phyloP scores from a whole-genome alignment of 2,888 invertebrate genomes.

The Sipha maydis region DNA sequence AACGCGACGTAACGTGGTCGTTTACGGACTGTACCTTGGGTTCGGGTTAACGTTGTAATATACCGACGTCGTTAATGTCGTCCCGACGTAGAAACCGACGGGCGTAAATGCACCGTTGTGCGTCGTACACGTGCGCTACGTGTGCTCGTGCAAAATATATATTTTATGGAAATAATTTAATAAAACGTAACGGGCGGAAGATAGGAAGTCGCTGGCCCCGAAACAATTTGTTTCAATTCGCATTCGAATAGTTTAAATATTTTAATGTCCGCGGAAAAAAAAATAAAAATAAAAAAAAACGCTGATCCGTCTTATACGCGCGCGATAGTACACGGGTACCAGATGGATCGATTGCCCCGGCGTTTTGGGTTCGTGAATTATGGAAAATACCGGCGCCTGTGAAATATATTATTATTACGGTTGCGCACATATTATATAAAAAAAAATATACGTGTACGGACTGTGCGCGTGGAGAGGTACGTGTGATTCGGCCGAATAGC shows the following conservation, averaged over 20 bases:
- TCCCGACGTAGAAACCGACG: slow-evolving; percentile 25
- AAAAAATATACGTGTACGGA: too few relatives aligned
- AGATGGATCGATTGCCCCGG: background rate
- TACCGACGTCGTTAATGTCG: slow-evolving; percentile 33
- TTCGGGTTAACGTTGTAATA: slow-evolving; percentile 30
- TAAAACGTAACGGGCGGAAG: background rate
- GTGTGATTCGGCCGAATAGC: slow-evolving; percentile 5
- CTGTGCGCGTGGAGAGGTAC: too few relatives aligned
- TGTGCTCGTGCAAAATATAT: background rate
- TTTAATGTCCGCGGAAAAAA: slow-evolving; percentile 1
- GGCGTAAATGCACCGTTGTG: background rate
- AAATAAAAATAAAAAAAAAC: background rate
- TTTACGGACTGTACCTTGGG: too few relatives aligned
- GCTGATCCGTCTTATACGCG: slow-evolving; percentile 17
- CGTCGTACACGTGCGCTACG: too few relatives aligned
- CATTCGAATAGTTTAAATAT: slow-evolving; percentile 27
- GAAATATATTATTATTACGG: background rate
- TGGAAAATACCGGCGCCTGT: background rate
- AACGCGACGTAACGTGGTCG: too few relatives aligned
- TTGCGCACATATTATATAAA: too few relatives aligned
- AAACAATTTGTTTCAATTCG: slow-evolving; percentile 34
- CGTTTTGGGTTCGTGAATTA: slow-evolving; percentile 10
- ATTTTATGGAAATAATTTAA: slow-evolving; percentile 35
- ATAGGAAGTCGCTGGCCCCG: too few relatives aligned
- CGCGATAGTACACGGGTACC: background rate